Percentiles rank a stretch among this genome's conserved stretches.
Evolutionary conservation across 2,888 invertebrate genomes (phyloP).

Genomic region (Drosophila formosana): DNA sequence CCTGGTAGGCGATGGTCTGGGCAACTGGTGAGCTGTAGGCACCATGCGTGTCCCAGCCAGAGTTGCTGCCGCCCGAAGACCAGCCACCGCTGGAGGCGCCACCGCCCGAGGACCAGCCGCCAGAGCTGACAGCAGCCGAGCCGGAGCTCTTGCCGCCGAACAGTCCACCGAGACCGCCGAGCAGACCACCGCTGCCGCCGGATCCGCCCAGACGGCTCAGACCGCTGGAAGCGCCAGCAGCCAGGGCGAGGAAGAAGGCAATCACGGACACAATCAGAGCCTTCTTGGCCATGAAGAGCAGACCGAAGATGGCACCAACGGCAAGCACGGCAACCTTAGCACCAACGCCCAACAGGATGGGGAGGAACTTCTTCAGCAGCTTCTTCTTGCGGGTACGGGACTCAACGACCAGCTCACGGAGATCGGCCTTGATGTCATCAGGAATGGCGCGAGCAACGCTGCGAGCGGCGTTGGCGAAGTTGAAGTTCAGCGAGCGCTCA

Average conservation of each 20-base stretch:
- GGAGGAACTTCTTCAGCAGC: slow-evolving; percentile 86
- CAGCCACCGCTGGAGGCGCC: slow-evolving; percentile 76
- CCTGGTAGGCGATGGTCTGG: slow-evolving; percentile 86
- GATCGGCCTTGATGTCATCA: slow-evolving; percentile 86
- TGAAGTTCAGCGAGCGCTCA: slow-evolving; percentile 86
- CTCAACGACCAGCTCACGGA: slow-evolving; percentile 87
- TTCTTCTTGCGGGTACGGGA: slow-evolving; percentile 87
- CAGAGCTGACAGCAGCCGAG: slow-evolving; percentile 63
- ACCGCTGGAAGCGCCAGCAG: slow-evolving; percentile 84
- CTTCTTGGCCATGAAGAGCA: slow-evolving; percentile 88
- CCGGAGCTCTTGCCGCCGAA: slow-evolving; percentile 82
- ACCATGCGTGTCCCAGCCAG: slow-evolving; percentile 85
- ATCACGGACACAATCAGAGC: slow-evolving; percentile 87
- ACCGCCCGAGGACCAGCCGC: slow-evolving; percentile 81
- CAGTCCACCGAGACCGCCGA: slow-evolving; percentile 81
- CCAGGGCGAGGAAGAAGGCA: slow-evolving; percentile 87
- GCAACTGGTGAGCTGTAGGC: slow-evolving; percentile 86
- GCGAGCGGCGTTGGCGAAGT: slow-evolving; percentile 85
- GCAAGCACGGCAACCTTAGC: slow-evolving; percentile 87
- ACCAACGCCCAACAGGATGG: slow-evolving; percentile 87
- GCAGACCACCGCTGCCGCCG: slow-evolving; percentile 76
- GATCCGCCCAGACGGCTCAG: slow-evolving; percentile 79
- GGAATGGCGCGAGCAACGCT: slow-evolving; percentile 87
- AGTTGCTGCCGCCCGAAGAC: slow-evolving; percentile 78
- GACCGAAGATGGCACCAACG: slow-evolving; percentile 87